Base-by-base conservation (phyloP, 1,140 invertebrate genomes). In the Geopemphigus sp. region DNA sequence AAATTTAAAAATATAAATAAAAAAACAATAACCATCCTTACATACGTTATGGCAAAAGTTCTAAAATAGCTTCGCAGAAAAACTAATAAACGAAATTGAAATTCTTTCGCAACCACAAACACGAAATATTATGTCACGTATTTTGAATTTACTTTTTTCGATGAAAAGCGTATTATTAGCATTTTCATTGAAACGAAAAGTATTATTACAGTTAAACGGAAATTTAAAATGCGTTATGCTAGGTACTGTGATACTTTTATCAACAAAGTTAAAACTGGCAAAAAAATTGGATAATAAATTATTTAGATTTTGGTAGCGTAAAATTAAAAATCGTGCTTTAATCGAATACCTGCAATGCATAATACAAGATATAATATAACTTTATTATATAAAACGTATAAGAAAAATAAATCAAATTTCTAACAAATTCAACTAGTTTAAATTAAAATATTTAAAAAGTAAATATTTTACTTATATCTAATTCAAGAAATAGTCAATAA, bases 1-100 rank as follows among this genome's bases (percentile, higher is more conserved):
- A n/a, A 12, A 66, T 19, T 19, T 54, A 19, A 54, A 2, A 54
- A 3, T 39, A 8, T 64, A 24, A 22, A 66, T 39, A 66, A 64
- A 66, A 66, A 22, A 45, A 66, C 10, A 66, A 66, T 45, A 45
- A 45, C 19, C 32, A 39, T n/a, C 39, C 39, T n/a, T n/a, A n/a
- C 47, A 50, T 14, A 45, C 32, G 10, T 64, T n/a, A 19, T 22
- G 24, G 19, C 1, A 45, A 45, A 66, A 66, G 63, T 45, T 45
- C 19, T 0, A 57, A 57, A 57, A 57, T 22, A 3, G 32, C 32
- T 39, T 39, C 32, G 32, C 32, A 8, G 19, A 39, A 39, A 64
- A 64, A 64, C 29, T 64, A 64, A 64, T 64, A 64, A 64, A 64
- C 61, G 19, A 66, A 66, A 66, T 66, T 66, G 63, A 66, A 66